phyloP scores from a whole-genome alignment of 2,113 vertebrate species.

The Ondatra zibethicus region DNA sequence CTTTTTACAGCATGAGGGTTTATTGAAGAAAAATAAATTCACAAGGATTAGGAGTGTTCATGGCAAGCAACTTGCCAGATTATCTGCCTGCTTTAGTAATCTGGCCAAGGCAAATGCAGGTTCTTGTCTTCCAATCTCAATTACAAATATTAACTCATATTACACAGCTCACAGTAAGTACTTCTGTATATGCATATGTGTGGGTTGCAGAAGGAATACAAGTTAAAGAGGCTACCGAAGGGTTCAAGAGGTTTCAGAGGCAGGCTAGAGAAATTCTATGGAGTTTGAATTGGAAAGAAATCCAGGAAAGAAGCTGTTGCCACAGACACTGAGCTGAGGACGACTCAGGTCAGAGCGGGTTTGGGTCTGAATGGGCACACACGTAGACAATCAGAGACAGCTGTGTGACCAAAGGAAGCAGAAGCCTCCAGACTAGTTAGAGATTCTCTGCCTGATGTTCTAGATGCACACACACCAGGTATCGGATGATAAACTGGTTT shows the following conservation, averaged over 20 bases:
- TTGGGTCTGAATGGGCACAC: not conserved
- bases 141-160: not conserved
- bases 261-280: not conserved
- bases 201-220: not conserved
- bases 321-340: not conserved
- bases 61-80: not conserved
- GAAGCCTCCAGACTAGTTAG: not conserved
- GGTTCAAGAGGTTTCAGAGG: not conserved
- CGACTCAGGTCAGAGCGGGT: not conserved
- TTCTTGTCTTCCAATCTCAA: not conserved
- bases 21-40: not conserved
- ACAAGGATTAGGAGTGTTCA: not conserved
- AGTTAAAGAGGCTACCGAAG: not conserved
- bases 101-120: not conserved
- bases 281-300: not conserved
- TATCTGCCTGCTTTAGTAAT: not conserved
- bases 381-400: too few species aligned
- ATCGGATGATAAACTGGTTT: too few species aligned
- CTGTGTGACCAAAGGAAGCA: not conserved
- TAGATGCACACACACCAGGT: not conserved
- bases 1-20: not conserved
- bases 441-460: not conserved
- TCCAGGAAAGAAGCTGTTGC: not conserved
- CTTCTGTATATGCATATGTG: not conserved
- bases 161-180: too few species aligned